phyloP scores from a whole-genome alignment of 2,797 vertebrate genomes.

The Periparus ater region DNA sequence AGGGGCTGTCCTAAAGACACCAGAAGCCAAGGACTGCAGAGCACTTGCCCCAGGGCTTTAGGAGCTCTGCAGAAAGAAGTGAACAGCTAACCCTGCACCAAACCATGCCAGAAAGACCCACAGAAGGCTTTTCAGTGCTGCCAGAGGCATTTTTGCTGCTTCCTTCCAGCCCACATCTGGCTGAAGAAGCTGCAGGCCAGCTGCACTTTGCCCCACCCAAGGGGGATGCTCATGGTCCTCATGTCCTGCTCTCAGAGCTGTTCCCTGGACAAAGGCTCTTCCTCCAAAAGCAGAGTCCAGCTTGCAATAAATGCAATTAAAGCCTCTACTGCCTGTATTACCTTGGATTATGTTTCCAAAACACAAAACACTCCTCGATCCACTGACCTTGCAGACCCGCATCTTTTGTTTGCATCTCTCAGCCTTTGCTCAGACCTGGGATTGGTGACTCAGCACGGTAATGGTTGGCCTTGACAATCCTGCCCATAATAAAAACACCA shows the following conservation, averaged over 20 bases:
- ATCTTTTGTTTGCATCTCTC: conserved; percentile 15
- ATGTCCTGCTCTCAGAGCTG: background rate
- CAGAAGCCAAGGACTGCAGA: background rate
- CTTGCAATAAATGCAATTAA: background rate
- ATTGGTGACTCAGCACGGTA: background rate
- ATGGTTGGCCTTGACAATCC: background rate
- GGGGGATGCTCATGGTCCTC: background rate
- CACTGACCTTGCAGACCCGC: background rate
- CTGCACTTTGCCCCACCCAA: background rate
- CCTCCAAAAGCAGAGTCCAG: background rate
- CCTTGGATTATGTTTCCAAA: background rate
- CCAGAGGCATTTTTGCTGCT: background rate
- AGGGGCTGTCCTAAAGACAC: background rate
- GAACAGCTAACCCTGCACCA: background rate
- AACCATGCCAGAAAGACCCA: background rate
- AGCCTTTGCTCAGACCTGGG: background rate
- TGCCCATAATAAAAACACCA: background rate
- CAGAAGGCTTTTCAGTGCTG: background rate
- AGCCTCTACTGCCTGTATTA: background rate
- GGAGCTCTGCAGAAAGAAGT: background rate
- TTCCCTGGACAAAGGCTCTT: background rate
- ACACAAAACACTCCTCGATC: background rate
- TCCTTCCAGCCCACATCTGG: background rate
- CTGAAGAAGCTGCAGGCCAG: background rate
- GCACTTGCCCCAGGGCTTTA: background rate